Percentiles rank a stretch among this genome's conserved stretches.
Conservation (phyloP, 1,140 invertebrate species). For the Antheraea mylitta region DNA sequence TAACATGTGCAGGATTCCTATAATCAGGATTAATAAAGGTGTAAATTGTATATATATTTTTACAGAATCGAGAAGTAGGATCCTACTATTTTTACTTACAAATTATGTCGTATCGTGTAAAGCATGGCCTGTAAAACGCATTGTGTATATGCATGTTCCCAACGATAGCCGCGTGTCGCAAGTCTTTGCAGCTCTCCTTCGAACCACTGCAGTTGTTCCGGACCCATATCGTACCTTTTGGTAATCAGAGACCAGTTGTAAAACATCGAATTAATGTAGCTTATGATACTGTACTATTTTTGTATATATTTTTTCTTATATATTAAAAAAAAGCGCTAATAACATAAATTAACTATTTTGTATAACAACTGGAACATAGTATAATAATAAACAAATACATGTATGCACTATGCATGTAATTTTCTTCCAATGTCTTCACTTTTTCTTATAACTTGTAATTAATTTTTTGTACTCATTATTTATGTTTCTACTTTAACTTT, state of each 20-base stretch:
- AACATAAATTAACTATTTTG: too few relatives aligned
- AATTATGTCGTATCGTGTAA: conserved; percentile 73
- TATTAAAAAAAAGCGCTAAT: too few relatives aligned
- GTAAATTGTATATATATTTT: background rate
- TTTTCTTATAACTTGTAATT: too few relatives aligned
- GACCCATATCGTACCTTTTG: conserved; percentile 80
- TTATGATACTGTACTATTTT: too few relatives aligned
- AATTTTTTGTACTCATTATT: too few relatives aligned
- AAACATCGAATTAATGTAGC: background rate
- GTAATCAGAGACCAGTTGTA: background rate
- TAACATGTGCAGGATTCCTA: conserved; percentile 55
- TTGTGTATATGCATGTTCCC: conserved; percentile 90
- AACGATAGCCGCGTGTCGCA: conserved; percentile 85
- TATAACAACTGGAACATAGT: too few relatives aligned
- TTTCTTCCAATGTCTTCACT: too few relatives aligned
- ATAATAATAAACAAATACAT: too few relatives aligned
- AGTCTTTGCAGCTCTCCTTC: conserved; percentile 84
- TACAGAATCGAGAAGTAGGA: background rate
- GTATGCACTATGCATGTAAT: too few relatives aligned
- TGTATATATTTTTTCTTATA: too few relatives aligned
- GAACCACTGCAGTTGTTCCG: conserved; percentile 82
- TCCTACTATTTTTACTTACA: conserved; percentile 43
- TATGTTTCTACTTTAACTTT: too few relatives aligned
- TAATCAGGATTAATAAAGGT: conserved; percentile 15
- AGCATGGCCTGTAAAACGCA: conserved; percentile 89